Percentiles rank a stretch among this genome's conserved stretches.
Evolutionary conservation across 2,113 vertebrate species (phyloP).

Genomic region (Felis chaus): DNA sequence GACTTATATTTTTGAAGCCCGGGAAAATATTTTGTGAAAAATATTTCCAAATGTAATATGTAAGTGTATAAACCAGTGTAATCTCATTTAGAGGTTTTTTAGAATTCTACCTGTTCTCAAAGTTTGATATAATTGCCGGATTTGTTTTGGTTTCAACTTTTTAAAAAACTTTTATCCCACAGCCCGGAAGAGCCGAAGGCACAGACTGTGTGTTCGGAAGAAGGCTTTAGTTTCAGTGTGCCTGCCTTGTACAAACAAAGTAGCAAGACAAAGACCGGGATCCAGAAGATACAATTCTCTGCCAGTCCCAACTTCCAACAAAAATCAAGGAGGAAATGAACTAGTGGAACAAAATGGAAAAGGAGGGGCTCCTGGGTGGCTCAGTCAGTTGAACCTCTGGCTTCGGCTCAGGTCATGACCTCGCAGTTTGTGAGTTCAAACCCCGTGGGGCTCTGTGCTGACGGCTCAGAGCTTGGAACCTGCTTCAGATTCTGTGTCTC

Average conservation of each 20-base stretch:
- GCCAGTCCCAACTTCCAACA: background rate
- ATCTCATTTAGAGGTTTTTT: background rate
- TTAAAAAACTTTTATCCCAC: background rate
- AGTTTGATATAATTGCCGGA: background rate
- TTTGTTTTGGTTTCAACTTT: background rate
- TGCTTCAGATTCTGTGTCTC: no score
- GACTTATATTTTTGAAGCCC: background rate
- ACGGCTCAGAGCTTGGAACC: no score
- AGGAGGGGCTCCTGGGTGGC: background rate
- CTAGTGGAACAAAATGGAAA: background rate
- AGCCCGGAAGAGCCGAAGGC: background rate
- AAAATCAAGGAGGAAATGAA: background rate
- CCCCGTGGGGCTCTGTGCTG: no score
- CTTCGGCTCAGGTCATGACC: no score
- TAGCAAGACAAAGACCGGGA: background rate
- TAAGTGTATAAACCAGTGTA: background rate
- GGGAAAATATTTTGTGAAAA: background rate
- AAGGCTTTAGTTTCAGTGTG: fast-evolving
- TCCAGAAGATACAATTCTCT: background rate
- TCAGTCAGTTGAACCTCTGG: no score
- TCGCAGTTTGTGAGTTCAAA: no score
- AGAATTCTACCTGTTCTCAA: background rate
- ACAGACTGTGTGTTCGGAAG: fast-evolving
- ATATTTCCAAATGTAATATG: background rate
- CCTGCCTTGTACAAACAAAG: background rate